Evolutionary conservation across 2,888 invertebrate genomes (phyloP).

Genomic region (Folsomia manolachei): DNA sequence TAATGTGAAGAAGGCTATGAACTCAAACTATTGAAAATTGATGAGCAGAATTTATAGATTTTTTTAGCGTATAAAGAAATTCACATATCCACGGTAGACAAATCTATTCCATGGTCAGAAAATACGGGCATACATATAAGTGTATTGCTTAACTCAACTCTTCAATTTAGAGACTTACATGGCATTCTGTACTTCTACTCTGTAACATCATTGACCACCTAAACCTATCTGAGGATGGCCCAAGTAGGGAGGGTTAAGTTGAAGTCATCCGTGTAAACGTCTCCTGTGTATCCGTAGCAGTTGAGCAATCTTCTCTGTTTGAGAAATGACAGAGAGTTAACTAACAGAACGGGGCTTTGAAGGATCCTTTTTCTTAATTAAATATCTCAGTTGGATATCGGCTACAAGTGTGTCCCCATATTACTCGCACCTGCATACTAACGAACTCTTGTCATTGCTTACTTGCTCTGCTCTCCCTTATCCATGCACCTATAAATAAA

Average conservation of each 20-base stretch:
- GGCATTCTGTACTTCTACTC: neutral
- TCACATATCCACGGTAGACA: neutral
- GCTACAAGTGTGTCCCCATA: slow-evolving; percentile 49
- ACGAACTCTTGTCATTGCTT: slow-evolving; percentile 47
- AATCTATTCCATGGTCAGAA: too few species aligned
- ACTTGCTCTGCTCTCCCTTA: too few species aligned
- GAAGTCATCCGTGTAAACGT: neutral
- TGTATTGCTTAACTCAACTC: neutral
- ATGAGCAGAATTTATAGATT: slow-evolving; percentile 18
- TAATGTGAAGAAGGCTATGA: neutral
- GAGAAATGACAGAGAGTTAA: slow-evolving; percentile 1
- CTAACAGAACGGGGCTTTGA: slow-evolving; percentile 20
- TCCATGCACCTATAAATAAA: slow-evolving; percentile 41
- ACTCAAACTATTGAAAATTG: slow-evolving; percentile 15
- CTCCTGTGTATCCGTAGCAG: neutral
- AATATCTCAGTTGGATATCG: slow-evolving; percentile 50
- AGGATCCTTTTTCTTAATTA: slow-evolving; percentile 50
- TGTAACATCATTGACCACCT: neutral
- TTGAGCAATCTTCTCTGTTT: slow-evolving; percentile 7
- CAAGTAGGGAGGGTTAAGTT: neutral
- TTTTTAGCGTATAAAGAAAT: neutral
- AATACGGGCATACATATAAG: too few species aligned
- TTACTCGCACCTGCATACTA: slow-evolving; percentile 47
- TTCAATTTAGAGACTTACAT: neutral
- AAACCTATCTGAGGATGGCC: neutral